These are phyloP conservation scores for Lepidochrysops patricia DNA, from an alignment of 2,888 invertebrate species.

Conservation along the genomic window DNA sequence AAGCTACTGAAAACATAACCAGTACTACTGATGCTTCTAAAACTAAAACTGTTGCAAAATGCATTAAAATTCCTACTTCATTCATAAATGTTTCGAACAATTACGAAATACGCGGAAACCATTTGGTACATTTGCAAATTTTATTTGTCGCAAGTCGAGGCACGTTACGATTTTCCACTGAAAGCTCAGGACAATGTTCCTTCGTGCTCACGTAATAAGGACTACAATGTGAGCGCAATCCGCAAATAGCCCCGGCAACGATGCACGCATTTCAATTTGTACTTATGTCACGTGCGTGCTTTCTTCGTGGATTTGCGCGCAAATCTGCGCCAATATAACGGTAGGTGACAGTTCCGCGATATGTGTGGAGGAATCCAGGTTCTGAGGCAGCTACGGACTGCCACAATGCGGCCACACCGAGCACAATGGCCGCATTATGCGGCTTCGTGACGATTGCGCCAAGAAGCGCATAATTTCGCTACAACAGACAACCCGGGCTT, in stretches of 20 bases:
- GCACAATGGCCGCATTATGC: slow-evolving; percentile 11
- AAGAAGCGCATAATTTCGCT: slow-evolving; percentile 4
- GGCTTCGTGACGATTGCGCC: slow-evolving; percentile 10
- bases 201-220: slow-evolving; percentile 36
- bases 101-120: slow-evolving; percentile 69
- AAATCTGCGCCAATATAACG: slow-evolving; percentile 63
- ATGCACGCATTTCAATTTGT: slow-evolving; percentile 44
- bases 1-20: slow-evolving; percentile 13
- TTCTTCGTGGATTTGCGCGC: slow-evolving; percentile 69
- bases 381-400: slow-evolving; percentile 18
- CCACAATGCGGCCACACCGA: slow-evolving; percentile 15
- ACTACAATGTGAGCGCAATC: slow-evolving; percentile 23
- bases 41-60: slow-evolving; percentile 30
- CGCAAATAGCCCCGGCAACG: slow-evolving; percentile 27
- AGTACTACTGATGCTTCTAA: neutral
- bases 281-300: slow-evolving; percentile 65
- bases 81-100: slow-evolving; percentile 59
- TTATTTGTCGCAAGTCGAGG: slow-evolving; percentile 48
- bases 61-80: slow-evolving; percentile 59
- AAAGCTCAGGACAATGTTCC: slow-evolving; percentile 38
- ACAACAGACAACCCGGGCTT: neutral
- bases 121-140: slow-evolving; percentile 63
- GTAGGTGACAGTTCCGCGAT: slow-evolving; percentile 57
- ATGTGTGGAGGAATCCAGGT: slow-evolving; percentile 39
- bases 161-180: slow-evolving; percentile 61